Evolutionary conservation across 1,140 invertebrate genomes (phyloP), one percentile per base, ranked within the genome.

Genomic region (Drosophila erecta): DNA sequence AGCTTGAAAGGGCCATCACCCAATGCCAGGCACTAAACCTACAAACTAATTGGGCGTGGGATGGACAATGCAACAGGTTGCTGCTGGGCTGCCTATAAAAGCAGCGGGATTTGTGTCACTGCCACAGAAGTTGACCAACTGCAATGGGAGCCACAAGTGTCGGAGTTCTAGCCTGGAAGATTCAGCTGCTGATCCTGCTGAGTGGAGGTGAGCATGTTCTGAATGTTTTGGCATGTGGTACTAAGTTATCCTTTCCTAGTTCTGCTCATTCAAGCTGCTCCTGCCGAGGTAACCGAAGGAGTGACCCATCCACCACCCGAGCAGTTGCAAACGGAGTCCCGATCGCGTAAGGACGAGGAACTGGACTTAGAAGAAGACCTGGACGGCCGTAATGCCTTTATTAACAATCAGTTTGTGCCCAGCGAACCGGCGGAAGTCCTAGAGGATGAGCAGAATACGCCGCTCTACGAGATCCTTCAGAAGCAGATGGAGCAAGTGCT

Each of bases 401-500:
- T 91, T n/a, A 91, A 91, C 50, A 91, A 91, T 74, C 81, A 87
- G 51, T 91, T 78, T 61, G 79, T 91, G 24, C 67, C 84, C 27
- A 89, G 81, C 33, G 71, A 86, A 2, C 76, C 83, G 0, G 65
- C 76, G 0, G 66, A 77, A 5, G 53, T 83, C 7, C 4, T 60
- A 4, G 79, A 86, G 14, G 79, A 87, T 7, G 84, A 84, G 20
- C 76, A 83, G 40, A 80, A 79, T 30, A 62, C 79, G 0, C 90
- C 90, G 12, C 71, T 91, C 24, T 91, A 90, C 22, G 89, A 91
- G 65, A 76, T 91, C 15, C 77, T 91, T 0, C 90, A 91, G 38
- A 81, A 91, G 51, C 90, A 91, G 67, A 91, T 91, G 89, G 90
- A 91, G 33, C 87, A 90, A 30, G 87, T 90, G 43, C 53, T 90